Base-by-base conservation (phyloP, 2,113 vertebrate genomes). In the Dendropsophus ebraccatus region DNA sequence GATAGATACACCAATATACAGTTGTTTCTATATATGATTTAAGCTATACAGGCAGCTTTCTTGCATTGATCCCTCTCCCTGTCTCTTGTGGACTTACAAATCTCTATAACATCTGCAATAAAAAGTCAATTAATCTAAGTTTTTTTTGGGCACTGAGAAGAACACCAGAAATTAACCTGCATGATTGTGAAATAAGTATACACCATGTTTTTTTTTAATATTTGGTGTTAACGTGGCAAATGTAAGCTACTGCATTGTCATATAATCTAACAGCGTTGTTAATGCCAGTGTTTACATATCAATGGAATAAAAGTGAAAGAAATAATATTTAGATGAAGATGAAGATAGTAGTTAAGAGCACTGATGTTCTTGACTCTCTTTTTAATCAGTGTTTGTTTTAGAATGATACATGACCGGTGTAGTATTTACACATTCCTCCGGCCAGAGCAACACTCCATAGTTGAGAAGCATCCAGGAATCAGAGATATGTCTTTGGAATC, bases 401-500 rank as follows among this genome's bases (percentile, higher is more conserved):
- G 8, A 23, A 41, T n/a, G 10, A 8, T 16, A n/a, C 41, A 41
- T 25, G 35, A 60, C 78, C n/a, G 11, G 1, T 32, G 35, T 47
- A 45, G 37, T 30, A 65, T 65, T 62, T 65, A 45, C 5, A 37
- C 78, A 65, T 81, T 81, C 73, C 73, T 67, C 32, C 73, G 52
- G 54, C 76, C 83, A 28, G 9, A 45, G 37, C 41, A 84, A 62
- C 73, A 65, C 73, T 47, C 50, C 25, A 72, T 58, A n/a, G 32
- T 10, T 49, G 35, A 21, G 35, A 73, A 60, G 67, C 19, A 17
- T 19, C 45, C 32, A 37, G 67, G 35, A 81, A 60, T 62, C 52
- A 14, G 67, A 72, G 65, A 85, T 47, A 79, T 30, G 60, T 52
- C 75, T 52, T 14, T n/a, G 76, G 62, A 86, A 86, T 72, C 49